Evolutionary conservation across 2,113 vertebrate genomes (phyloP), one percentile per base, ranked within the genome.

Genomic region (Tauraco erythrolophus): DNA sequence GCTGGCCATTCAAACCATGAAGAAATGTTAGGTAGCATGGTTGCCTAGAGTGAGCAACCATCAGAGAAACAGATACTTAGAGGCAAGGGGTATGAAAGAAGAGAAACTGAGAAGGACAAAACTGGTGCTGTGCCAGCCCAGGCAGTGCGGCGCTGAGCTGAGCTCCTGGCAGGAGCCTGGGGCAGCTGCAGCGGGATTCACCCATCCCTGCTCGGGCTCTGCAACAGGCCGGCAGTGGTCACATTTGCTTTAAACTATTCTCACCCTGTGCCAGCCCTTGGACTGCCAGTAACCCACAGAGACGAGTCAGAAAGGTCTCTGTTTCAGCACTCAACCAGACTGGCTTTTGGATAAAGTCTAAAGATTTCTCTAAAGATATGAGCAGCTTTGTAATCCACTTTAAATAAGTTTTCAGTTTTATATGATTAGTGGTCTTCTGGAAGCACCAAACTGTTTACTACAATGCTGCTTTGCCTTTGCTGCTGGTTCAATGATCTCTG

Each of bases 21-120:
- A 7, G 19, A 58, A 56, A 77, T 14, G 9, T 4, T 37, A 24
- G 48, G 56, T 15, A 41, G 31, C 37, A 37, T 9, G 9, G 3
- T 17, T 43, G 16, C 1, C 2, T 1, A 3, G 30, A 61, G 23
- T 24, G 25, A 56, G 22, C 41, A 65, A 39, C 9, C 43, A 48
- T 21, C 39, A 51, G 23, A 30, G 45, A 64, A 64, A 23, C 10
- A 19, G 24, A 10, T 25, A 7, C 18, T 43, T 9, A 11, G 23
- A 48, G 41, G 23, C 6, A 21, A 50, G 45, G n/a, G n/a, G 3
- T 18, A 17, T 0, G 8, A 62, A 14, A 39, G 51, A 30, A n/a
- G 57, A 0, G 50, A 4, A 21, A 7, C 3, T 0, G 1, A n/a
- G 22, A 0, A 0, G 31, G 58, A 33, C 30, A 23, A 39, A 35